These are phyloP conservation scores for Crocallis elinguaria DNA, from an alignment of 2,888 invertebrate genomes.

Conservation along the genomic window DNA sequence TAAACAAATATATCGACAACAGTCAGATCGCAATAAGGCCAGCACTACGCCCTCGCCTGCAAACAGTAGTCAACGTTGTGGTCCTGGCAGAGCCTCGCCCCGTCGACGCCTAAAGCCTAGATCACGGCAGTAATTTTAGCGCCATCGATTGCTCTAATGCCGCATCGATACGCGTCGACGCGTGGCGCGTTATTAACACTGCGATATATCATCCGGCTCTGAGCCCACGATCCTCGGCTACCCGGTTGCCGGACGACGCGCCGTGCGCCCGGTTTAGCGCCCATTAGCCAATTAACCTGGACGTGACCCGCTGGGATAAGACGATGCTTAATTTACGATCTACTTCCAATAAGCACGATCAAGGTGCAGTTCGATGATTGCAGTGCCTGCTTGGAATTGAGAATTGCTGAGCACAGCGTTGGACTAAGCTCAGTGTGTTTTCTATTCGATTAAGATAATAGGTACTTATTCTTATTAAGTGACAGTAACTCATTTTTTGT, in stretches of 20 bases:
- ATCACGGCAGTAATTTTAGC: background rate
- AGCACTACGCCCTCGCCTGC: no score
- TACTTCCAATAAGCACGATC: background rate
- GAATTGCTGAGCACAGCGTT: no score
- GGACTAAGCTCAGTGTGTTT: no score
- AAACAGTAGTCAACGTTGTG: no score
- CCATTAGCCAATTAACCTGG: constrained; percentile 28
- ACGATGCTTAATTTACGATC: constrained; percentile 2
- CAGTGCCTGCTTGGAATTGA: background rate
- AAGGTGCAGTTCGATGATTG: constrained; percentile 9
- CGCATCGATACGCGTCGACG: background rate
- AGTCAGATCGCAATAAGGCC: no score
- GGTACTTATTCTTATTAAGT: no score
- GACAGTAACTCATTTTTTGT: no score
- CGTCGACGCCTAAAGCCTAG: background rate
- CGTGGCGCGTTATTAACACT: background rate
- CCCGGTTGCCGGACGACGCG: background rate
- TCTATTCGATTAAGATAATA: no score
- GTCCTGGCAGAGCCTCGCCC: background rate
- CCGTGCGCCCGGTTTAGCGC: constrained; percentile 6
- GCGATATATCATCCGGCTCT: background rate
- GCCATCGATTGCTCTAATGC: background rate
- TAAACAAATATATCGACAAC: no score
- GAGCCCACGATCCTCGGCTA: no score
- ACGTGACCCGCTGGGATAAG: constrained; percentile 9